These are phyloP conservation scores for Pherbina coryleti DNA, from an alignment of 2,888 invertebrate species.

Conservation along the genomic window DNA sequence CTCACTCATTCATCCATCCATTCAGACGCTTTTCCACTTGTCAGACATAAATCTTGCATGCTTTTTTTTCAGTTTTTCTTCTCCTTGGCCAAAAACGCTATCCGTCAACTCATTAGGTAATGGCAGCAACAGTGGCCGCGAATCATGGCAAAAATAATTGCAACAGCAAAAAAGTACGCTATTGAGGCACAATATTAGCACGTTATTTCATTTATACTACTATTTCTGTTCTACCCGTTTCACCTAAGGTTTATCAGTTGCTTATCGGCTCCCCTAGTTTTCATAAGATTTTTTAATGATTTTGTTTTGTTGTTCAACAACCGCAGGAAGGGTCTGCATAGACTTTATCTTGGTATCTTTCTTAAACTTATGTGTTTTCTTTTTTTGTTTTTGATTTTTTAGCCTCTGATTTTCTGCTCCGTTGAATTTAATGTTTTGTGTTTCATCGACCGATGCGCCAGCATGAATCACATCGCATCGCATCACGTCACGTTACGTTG, in stretches of 20 bases:
- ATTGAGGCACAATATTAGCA: constrained; percentile 54
- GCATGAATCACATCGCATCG: constrained; percentile 33
- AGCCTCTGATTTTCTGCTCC: constrained; percentile 67
- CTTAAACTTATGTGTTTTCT: constrained; percentile 2
- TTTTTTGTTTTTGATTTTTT: constrained; percentile 20
- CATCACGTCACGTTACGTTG: constrained; percentile 30
- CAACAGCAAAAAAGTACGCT: neutral
- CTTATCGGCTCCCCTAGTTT: neutral
- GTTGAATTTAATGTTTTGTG: constrained; percentile 58
- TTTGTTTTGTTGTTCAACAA: neutral
- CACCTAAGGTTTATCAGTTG: neutral
- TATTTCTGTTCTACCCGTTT: too few species aligned
- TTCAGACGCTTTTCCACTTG: constrained; percentile 3
- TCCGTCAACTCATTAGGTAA: constrained; percentile 19
- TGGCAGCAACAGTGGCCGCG: constrained; percentile 12
- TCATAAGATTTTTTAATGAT: neutral
- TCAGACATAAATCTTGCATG: constrained; percentile 18
- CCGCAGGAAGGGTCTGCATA: constrained; percentile 5
- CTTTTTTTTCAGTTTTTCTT: neutral
- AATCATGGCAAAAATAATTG: neutral
- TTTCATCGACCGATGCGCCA: constrained; percentile 51
- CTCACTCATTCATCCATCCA: constrained; percentile 19
- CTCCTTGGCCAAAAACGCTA: neutral
- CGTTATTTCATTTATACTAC: constrained; percentile 53
- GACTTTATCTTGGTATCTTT: constrained; percentile 24